Conservation (phyloP, 2,888 invertebrate genomes). For the Patella ulyssiponensis region DNA sequence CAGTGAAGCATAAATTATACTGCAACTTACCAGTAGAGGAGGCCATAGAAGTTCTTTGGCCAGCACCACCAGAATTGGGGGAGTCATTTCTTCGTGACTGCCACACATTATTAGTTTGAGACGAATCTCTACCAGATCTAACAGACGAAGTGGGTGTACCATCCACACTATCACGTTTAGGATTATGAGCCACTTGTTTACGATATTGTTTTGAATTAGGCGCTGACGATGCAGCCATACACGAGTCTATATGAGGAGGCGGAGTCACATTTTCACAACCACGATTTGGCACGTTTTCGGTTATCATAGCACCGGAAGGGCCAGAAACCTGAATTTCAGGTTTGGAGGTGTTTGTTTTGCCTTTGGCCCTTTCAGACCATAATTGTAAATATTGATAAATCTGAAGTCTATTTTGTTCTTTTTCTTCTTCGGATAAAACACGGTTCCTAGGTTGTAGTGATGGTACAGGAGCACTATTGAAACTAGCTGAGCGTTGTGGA, state of each 20-base stretch:
- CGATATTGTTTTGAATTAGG: not conserved
- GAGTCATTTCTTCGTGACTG: not conserved
- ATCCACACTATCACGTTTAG: not conserved
- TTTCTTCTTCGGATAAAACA: constrained; percentile 61
- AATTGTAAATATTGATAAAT: constrained; percentile 65
- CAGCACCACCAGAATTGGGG: not conserved
- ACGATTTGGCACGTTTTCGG: constrained; percentile 21
- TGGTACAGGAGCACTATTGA: constrained; percentile 38
- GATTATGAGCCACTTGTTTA: not conserved
- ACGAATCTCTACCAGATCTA: not conserved
- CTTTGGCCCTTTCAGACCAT: constrained; percentile 64
- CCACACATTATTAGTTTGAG: not conserved
- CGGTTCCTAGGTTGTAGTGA: constrained; percentile 55
- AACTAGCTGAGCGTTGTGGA: constrained; percentile 18
- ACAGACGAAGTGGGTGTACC: not conserved
- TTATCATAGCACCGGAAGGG: constrained; percentile 8
- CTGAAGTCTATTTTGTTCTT: constrained; percentile 61
- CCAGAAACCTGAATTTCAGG: constrained; percentile 18
- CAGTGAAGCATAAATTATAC: too few relatives aligned
- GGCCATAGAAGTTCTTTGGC: constrained; percentile 10
- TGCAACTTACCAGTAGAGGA: not conserved
- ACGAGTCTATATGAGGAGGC: not conserved
- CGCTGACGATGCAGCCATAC: not conserved
- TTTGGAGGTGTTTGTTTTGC: constrained; percentile 32
- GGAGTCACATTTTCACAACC: constrained; percentile 29